Percentiles rank a stretch among this genome's conserved stretches.
Evolutionary conservation across 2,113 vertebrate species (phyloP).

Genomic region (Chamaea fasciata): DNA sequence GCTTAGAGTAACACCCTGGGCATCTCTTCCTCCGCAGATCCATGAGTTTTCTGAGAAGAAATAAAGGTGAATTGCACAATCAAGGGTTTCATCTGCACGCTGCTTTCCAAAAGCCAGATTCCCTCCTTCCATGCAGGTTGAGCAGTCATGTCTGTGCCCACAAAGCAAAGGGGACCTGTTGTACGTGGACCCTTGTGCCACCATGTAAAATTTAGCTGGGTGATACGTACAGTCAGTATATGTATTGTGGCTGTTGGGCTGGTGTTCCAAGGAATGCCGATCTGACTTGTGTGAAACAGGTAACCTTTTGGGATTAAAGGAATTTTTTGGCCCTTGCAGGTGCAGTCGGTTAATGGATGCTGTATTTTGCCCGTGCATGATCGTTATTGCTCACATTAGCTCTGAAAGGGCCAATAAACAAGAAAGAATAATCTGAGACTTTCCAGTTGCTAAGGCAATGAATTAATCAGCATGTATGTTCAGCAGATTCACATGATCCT

Average conservation of each 20-base stretch:
- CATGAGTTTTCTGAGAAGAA: background rate
- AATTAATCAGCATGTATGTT: conserved; percentile 14
- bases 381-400: background rate
- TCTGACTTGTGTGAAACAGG: background rate
- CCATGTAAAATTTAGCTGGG: background rate
- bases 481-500: background rate
- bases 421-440: conserved; percentile 6
- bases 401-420: background rate
- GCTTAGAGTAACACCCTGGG: background rate
- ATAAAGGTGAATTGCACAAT: background rate
- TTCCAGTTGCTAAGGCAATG: conserved; percentile 51
- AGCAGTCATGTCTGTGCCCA: background rate
- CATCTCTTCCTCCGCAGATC: background rate
- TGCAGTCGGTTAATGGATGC: background rate
- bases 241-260: background rate
- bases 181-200: background rate
- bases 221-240: fast-evolving
- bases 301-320: background rate
- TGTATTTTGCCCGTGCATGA: background rate
- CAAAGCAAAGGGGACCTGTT: background rate
- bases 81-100: background rate
- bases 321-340: background rate
- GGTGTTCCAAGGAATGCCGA: background rate
- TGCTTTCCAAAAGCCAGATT: background rate
- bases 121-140: background rate